Evolutionary conservation across 2,797 vertebrate species (phyloP).

Genomic region (Atherinosoma microstoma): DNA sequence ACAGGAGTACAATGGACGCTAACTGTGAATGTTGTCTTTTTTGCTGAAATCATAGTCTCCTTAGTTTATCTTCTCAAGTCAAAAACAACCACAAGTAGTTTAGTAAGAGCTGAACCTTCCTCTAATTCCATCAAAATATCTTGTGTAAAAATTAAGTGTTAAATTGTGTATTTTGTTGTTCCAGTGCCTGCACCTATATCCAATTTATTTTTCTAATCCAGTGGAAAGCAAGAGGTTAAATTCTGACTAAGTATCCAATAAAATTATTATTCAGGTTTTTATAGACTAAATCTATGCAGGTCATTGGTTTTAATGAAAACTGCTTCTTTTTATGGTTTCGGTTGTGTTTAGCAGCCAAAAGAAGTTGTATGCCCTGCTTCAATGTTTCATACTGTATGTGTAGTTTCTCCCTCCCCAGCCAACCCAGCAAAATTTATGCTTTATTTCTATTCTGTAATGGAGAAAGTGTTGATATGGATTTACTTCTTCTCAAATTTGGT

Average conservation of each 20-base stretch:
- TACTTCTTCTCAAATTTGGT: conserved; percentile 48
- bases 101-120: conserved; percentile 47
- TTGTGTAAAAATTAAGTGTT: conserved; percentile 43
- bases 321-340: conserved; percentile 56
- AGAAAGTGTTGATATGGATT: conserved; percentile 54
- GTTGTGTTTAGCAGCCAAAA: conserved; percentile 44
- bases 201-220: conserved; percentile 43
- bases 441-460: conserved; percentile 49
- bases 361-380: conserved; percentile 43
- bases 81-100: conserved; percentile 67
- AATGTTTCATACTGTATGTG: conserved; percentile 34
- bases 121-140: conserved; percentile 61
- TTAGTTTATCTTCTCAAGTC: conserved; percentile 65
- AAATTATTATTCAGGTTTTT: conserved; percentile 63
- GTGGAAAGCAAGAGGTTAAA: conserved; percentile 60
- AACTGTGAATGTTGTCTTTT: conserved; percentile 60
- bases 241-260: conserved; percentile 47
- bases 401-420: conserved; percentile 11
- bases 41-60: conserved; percentile 51
- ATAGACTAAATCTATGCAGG: conserved; percentile 62
- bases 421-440: conserved; percentile 24
- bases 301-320: conserved; percentile 67
- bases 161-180: conserved; percentile 43
- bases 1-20: conserved; percentile 52
- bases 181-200: conserved; percentile 49